Conservation (phyloP, 2,888 invertebrate species). For the Theodoxus fluviatilis region DNA sequence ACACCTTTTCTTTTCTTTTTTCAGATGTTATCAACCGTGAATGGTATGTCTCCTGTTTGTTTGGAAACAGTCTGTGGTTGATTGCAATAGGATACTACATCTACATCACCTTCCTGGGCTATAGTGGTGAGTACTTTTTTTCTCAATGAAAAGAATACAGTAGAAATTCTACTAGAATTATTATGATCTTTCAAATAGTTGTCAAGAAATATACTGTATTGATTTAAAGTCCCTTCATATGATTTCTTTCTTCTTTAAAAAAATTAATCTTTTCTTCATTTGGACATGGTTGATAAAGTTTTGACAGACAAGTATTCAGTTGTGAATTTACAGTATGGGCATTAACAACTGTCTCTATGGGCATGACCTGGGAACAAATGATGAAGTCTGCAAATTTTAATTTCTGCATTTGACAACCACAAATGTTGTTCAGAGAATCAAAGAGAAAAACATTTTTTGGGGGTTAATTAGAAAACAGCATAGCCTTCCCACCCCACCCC, state of each 20-base stretch:
- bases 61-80: slow-evolving; percentile 94
- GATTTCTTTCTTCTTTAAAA: background rate
- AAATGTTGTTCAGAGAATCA: no score
- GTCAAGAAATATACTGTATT: background rate
- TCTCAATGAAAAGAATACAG: background rate
- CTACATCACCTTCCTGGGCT: slow-evolving; percentile 96
- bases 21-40: slow-evolving; percentile 81
- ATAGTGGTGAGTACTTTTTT: slow-evolving; percentile 71
- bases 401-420: no score
- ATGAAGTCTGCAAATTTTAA: no score
- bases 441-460: no score
- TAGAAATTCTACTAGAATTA: background rate
- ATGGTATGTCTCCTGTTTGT: slow-evolving; percentile 79
- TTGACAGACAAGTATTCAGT: no score
- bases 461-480: no score
- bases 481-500: no score
- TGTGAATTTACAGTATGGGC: no score
- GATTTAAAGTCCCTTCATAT: background rate
- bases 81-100: slow-evolving; percentile 89
- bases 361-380: no score
- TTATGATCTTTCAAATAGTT: background rate
- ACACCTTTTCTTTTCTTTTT: slow-evolving; percentile 48
- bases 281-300: background rate
- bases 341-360: no score
- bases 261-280: background rate